Conservation (phyloP, 2,888 invertebrate genomes). For the Leptinotarsa tumamoca region DNA sequence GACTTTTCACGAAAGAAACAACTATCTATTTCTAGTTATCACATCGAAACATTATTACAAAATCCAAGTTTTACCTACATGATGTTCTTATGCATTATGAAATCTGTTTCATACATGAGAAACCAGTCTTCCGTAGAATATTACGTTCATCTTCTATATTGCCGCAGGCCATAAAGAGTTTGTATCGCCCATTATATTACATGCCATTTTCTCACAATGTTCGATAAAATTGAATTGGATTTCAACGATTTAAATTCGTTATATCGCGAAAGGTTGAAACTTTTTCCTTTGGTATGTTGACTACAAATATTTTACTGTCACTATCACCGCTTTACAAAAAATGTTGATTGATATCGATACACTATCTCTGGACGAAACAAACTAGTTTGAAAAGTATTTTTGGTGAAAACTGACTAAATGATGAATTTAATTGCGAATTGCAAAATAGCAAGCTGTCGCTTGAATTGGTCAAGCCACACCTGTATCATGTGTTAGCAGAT, state of each 20-base stretch:
- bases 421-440: too few relatives aligned
- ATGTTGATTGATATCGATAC: too few relatives aligned
- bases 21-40: not conserved
- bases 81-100: not conserved
- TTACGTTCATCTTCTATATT: constrained; percentile 5
- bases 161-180: not conserved
- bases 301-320: too few relatives aligned
- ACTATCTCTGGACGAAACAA: too few relatives aligned
- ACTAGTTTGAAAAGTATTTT: too few relatives aligned
- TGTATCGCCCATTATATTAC: not conserved
- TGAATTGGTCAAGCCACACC: too few relatives aligned
- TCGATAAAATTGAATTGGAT: not conserved
- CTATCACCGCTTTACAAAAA: too few relatives aligned
- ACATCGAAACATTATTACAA: not conserved
- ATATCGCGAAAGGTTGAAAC: not conserved
- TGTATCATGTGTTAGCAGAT: too few relatives aligned
- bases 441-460: too few relatives aligned
- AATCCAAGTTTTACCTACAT: not conserved
- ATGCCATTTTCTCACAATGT: constrained; percentile 2
- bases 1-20: not conserved
- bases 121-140: constrained; percentile 13
- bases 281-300: not conserved
- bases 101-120: not conserved
- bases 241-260: not conserved
- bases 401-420: too few relatives aligned